Conservation (phyloP, 2,797 vertebrate genomes). For the Basileuterus tristriatus region DNA sequence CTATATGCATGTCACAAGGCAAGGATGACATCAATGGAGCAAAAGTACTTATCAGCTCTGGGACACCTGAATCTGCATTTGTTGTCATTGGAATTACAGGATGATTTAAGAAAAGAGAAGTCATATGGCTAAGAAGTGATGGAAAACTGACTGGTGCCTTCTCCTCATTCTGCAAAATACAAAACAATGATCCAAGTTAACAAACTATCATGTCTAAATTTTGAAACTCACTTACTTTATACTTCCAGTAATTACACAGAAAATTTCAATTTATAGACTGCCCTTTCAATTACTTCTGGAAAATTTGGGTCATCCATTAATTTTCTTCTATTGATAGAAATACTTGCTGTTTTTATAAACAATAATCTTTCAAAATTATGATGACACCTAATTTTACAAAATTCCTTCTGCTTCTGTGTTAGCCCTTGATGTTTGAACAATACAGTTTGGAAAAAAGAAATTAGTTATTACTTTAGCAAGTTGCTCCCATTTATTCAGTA, state of each 20-base stretch:
- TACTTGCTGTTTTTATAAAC: not conserved
- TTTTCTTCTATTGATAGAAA: not conserved
- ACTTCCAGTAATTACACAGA: not conserved
- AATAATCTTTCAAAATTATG: not conserved
- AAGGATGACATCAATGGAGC: constrained; percentile 80
- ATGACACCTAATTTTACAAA: not conserved
- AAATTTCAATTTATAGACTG: not conserved
- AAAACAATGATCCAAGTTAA: not conserved
- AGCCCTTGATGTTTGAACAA: not conserved
- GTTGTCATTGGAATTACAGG: constrained; percentile 81
- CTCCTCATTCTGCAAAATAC: constrained; percentile 74
- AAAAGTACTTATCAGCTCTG: constrained; percentile 73
- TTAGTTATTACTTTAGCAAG: not conserved
- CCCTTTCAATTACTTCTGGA: not conserved
- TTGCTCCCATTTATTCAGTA: not conserved
- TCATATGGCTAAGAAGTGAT: constrained; percentile 86
- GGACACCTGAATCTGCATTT: constrained; percentile 38
- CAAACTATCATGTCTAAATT: not conserved
- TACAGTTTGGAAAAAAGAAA: not conserved
- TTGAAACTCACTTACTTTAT: not conserved
- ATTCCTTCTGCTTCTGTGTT: not conserved
- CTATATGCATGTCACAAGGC: constrained; percentile 89
- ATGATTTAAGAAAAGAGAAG: constrained; percentile 84
- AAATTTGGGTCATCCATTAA: not conserved
- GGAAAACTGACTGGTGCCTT: constrained; percentile 80